Percentiles rank a stretch among this genome's conserved stretches.
Conservation (phyloP, 2,888 invertebrate genomes). For the Teinopalpus imperialis region DNA sequence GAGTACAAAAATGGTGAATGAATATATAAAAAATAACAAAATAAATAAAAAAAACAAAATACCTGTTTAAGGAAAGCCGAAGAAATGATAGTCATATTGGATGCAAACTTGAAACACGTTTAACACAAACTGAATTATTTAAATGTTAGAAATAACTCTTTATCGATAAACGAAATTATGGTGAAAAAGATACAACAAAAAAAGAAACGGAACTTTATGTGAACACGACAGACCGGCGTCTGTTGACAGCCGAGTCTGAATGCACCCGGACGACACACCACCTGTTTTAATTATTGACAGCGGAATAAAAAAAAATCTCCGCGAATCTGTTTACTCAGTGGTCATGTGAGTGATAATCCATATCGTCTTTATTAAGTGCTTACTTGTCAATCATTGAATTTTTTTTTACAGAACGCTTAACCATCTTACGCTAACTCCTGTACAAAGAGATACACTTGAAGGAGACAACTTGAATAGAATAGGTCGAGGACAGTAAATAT, state of each 20-base stretch:
- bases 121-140: neutral
- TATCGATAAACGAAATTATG: neutral
- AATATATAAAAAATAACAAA: neutral
- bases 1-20: too few relatives aligned
- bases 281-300: constrained; percentile 23
- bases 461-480: constrained; percentile 1
- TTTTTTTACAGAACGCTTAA: constrained; percentile 5
- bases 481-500: constrained; percentile 6
- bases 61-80: constrained; percentile 23
- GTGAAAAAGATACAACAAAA: neutral
- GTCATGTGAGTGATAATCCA: constrained; percentile 24
- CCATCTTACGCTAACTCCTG: constrained; percentile 5
- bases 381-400: constrained; percentile 12
- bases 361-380: constrained; percentile 13
- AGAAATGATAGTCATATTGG: constrained; percentile 19
- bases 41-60: constrained; percentile 5
- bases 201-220: constrained; percentile 3
- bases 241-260: constrained; percentile 14
- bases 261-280: constrained; percentile 8
- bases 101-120: neutral
- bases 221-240: constrained; percentile 18
- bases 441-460: constrained; percentile 3
- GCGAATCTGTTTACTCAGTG: constrained; percentile 1
- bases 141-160: neutral
- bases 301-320: constrained; percentile 4